Conservation (phyloP, 2,888 invertebrate genomes). For the Aphrophora alni region DNA sequence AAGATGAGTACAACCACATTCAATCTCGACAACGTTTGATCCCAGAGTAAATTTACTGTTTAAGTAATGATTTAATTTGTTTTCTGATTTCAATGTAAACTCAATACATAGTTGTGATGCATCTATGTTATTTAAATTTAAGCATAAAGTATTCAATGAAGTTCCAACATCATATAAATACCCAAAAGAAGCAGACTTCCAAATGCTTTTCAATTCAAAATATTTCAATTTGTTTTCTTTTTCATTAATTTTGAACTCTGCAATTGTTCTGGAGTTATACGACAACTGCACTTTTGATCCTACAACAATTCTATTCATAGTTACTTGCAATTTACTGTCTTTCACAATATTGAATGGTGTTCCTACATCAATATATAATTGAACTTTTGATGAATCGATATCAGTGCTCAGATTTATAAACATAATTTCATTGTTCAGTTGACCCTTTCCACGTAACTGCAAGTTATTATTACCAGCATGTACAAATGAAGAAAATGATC, state of each 20-base stretch:
- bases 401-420: neutral
- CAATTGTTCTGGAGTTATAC: constrained; percentile 15
- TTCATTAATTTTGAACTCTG: constrained; percentile 22
- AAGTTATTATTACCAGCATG: neutral
- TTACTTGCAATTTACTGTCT: neutral
- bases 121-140: constrained; percentile 2
- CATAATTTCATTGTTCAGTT: neutral
- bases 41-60: neutral
- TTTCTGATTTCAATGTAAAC: neutral
- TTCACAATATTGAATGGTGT: constrained; percentile 11
- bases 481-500: neutral
- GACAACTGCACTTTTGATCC: constrained; percentile 21
- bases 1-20: neutral
- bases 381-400: neutral
- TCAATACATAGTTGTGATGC: neutral
- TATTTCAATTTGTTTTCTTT: neutral
- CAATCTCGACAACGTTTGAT: neutral
- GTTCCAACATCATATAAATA: constrained; percentile 18
- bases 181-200: neutral
- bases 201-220: constrained; percentile 9
- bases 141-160: constrained; percentile 16
- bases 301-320: neutral
- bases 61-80: neutral
- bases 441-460: neutral
- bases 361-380: neutral